Percentiles rank a stretch among this genome's conserved stretches.
These are phyloP conservation scores for Andrena trimmerana DNA, from an alignment of 2,888 invertebrate genomes.

Conservation along the genomic window DNA sequence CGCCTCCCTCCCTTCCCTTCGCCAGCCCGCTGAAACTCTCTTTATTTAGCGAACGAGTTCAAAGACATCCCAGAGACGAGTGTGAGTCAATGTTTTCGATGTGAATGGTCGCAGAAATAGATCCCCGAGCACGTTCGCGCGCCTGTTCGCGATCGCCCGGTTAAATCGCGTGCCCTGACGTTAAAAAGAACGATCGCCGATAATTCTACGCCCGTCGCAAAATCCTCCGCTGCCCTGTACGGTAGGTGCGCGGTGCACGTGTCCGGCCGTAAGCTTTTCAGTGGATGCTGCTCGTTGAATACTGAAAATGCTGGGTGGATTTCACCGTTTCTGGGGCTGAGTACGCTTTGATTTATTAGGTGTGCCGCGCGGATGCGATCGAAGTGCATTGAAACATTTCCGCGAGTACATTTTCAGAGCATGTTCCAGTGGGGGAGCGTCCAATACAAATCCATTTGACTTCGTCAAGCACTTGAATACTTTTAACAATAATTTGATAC, in stretches of 20 bases:
- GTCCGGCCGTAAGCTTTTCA: conserved; percentile 13
- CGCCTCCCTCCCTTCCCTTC: conserved; percentile 47
- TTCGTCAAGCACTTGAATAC: too few relatives aligned
- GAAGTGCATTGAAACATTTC: background rate
- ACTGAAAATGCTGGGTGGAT: background rate
- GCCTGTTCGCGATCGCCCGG: conserved; percentile 51
- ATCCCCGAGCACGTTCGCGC: conserved; percentile 65
- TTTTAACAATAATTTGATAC: too few relatives aligned
- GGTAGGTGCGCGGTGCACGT: background rate
- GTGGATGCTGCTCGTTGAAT: background rate
- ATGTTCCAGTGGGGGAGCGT: background rate
- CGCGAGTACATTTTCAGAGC: background rate
- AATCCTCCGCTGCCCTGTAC: background rate
- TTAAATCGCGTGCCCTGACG: conserved; percentile 35
- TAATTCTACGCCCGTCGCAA: conserved; percentile 12
- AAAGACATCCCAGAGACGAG: conserved; percentile 78
- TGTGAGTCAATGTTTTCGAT: conserved; percentile 82
- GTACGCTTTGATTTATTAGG: background rate
- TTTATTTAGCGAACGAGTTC: conserved; percentile 82
- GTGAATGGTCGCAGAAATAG: conserved; percentile 82
- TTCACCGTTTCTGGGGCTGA: background rate
- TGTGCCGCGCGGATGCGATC: background rate
- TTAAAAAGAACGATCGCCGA: conserved; percentile 48
- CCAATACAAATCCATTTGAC: background rate
- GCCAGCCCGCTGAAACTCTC: conserved; percentile 67